Evolutionary conservation across 2,113 vertebrate species (phyloP).

Genomic region (Nycticebus coucang): DNA sequence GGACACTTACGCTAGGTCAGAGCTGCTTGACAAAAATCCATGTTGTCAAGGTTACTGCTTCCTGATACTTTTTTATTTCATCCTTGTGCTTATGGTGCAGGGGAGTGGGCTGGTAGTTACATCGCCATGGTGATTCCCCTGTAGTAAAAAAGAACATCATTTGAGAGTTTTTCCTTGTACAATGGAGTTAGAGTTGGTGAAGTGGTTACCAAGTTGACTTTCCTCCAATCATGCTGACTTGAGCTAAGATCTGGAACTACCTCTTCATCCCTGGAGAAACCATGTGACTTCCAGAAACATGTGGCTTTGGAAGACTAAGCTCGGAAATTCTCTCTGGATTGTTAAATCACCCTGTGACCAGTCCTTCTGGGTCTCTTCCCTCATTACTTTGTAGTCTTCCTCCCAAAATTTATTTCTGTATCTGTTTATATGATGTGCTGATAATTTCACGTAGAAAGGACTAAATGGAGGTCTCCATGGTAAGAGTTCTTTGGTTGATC

Average conservation of each 20-base stretch:
- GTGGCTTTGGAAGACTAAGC: conserved; percentile 39
- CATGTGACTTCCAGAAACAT: conserved; percentile 11
- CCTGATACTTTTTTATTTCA: conserved; percentile 45
- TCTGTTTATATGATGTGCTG: conserved; percentile 48
- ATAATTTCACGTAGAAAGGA: conserved; percentile 50
- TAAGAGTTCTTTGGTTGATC: conserved; percentile 55
- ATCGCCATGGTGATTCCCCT: conserved; percentile 27
- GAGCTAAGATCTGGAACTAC: conserved; percentile 31
- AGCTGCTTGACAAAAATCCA: conserved; percentile 54
- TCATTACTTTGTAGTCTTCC: conserved; percentile 25
- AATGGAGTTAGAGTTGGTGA: neutral
- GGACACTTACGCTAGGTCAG: conserved; percentile 31
- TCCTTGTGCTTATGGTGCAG: conserved; percentile 17
- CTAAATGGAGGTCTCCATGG: conserved; percentile 39
- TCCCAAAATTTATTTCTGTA: conserved; percentile 21
- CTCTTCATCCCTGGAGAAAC: conserved; percentile 27
- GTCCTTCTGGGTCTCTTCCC: neutral
- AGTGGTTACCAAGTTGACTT: conserved; percentile 47
- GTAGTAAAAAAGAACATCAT: conserved; percentile 39
- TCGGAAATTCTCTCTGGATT: conserved; percentile 39
- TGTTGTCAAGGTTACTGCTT: conserved; percentile 35
- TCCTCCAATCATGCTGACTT: conserved; percentile 19
- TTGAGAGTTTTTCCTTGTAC: conserved; percentile 25
- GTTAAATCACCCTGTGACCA: neutral
- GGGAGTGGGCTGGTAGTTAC: neutral